These are phyloP conservation scores for Paralichthys olivaceus DNA, from an alignment of 2,113 vertebrate genomes.

Conservation along the genomic window DNA sequence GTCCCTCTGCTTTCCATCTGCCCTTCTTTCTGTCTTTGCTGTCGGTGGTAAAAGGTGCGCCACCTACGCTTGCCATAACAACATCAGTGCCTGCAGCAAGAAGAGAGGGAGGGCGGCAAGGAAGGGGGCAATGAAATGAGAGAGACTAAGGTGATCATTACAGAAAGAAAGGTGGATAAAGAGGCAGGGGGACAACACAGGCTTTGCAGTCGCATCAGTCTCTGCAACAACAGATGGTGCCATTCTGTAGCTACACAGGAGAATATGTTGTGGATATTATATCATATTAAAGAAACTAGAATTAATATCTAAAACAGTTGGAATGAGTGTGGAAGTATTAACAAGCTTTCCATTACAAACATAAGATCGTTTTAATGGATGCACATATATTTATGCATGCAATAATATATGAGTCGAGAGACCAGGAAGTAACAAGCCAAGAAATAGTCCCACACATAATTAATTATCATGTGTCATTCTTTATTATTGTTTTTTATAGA, in stretches of 20 bases:
- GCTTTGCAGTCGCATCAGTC: slow-evolving; percentile 17
- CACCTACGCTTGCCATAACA: slow-evolving; percentile 40
- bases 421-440: no score
- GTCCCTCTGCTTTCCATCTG: neutral
- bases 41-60: slow-evolving; percentile 11
- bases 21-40: slow-evolving; percentile 12
- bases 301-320: neutral
- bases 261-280: neutral
- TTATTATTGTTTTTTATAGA: no score
- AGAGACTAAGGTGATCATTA: slow-evolving; percentile 33
- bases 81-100: slow-evolving; percentile 28
- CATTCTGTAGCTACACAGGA: neutral
- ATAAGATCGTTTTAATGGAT: neutral
- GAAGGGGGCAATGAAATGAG: slow-evolving; percentile 21
- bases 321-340: neutral
- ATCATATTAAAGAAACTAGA: neutral
- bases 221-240: neutral
- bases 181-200: neutral
- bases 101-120: slow-evolving; percentile 1
- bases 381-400: neutral
- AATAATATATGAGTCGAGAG: no score
- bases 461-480: no score
- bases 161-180: slow-evolving; percentile 26
- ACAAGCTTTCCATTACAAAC: neutral
- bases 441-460: no score